These are phyloP conservation scores for Bufo gargarizans DNA, from an alignment of 2,113 vertebrate genomes.

Conservation along the genomic window DNA sequence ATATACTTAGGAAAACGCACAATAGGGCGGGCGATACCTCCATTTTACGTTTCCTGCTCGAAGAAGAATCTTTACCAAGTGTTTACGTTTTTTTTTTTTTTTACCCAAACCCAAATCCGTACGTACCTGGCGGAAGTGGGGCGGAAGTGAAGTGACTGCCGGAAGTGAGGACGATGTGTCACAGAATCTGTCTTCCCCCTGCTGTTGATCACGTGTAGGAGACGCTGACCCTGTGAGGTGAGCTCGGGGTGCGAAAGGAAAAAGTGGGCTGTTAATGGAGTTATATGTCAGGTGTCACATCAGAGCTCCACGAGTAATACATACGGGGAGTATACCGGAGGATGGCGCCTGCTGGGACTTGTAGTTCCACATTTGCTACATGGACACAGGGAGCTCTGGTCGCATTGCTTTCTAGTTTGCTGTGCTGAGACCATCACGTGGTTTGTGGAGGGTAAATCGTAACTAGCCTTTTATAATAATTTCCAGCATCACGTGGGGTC, in stretches of 20 bases:
- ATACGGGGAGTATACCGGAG: no score
- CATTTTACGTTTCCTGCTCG: background rate
- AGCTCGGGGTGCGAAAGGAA: no score
- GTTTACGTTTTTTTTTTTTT: background rate
- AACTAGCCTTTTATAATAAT: background rate
- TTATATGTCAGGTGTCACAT: no score
- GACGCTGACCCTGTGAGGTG: constrained; percentile 44
- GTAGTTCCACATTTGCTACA: background rate
- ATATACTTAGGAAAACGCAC: background rate
- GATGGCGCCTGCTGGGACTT: background rate
- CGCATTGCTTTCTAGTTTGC: no score
- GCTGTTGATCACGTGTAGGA: background rate
- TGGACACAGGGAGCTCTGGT: background rate
- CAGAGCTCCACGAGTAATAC: no score
- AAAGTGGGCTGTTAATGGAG: no score
- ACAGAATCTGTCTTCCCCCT: background rate
- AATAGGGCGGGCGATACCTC: background rate
- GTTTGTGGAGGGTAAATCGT: no score
- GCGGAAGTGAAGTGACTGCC: constrained; percentile 7
- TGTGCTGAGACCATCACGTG: no score
- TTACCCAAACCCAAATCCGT: background rate
- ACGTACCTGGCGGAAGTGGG: background rate
- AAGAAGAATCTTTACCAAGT: background rate
- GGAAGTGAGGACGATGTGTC: constrained; percentile 40
- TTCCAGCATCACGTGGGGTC: background rate